Conservation (phyloP, 1,140 invertebrate species). For the Danaus melanippus region DNA sequence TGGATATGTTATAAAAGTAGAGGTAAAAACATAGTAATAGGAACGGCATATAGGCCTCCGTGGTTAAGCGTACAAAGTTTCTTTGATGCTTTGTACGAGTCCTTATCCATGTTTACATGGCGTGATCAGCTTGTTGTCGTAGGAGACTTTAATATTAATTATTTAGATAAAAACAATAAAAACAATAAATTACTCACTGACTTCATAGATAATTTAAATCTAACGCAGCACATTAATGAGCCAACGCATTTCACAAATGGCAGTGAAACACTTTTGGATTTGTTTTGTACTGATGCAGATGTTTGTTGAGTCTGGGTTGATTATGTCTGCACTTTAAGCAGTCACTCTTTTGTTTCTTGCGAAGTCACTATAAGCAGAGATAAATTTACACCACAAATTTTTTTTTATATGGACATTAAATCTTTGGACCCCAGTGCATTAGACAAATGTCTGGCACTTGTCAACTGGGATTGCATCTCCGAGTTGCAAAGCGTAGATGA, state of each 20-base stretch:
- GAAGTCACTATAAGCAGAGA: slow-evolving; percentile 1
- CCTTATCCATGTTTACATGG: too few species aligned
- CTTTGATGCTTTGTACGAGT: too few species aligned
- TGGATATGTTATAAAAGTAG: too few species aligned
- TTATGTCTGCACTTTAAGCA: slow-evolving; percentile 9
- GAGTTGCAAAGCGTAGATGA: slow-evolving; percentile 3
- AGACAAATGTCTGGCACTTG: not conserved
- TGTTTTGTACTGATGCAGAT: slow-evolving; percentile 4
- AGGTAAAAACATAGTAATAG: too few species aligned
- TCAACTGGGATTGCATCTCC: slow-evolving; percentile 6
- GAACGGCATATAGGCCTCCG: too few species aligned
- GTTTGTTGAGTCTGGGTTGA: not conserved
- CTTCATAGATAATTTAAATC: too few species aligned
- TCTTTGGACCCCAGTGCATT: slow-evolving; percentile 1
- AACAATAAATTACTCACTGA: not conserved
- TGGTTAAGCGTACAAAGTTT: too few species aligned
- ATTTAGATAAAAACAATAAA: too few species aligned
- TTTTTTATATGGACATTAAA: not conserved
- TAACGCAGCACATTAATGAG: too few species aligned
- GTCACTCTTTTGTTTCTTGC: slow-evolving; percentile 11
- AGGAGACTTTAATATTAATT: too few species aligned
- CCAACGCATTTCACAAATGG: slow-evolving; percentile 14
- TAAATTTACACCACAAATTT: not conserved
- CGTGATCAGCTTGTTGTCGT: too few species aligned
- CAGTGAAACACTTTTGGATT: slow-evolving; percentile 10